Percentiles rank a stretch among this genome's conserved stretches.
Conservation (phyloP, 1,140 invertebrate genomes). For the Coenobita brevimanus region DNA sequence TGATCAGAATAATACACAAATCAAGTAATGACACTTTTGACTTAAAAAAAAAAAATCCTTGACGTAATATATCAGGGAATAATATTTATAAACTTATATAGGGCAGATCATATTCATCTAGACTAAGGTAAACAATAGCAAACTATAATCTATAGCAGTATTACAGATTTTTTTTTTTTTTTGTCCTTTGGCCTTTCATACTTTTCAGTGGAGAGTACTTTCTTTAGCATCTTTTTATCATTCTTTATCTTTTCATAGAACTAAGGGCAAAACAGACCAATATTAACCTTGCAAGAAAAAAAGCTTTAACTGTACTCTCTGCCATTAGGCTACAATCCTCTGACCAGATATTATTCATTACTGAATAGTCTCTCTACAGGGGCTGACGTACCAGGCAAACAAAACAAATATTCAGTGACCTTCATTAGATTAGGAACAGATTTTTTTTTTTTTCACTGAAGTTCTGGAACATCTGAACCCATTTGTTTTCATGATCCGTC, state of each 20-base stretch:
- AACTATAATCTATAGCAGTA: neutral
- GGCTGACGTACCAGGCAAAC: constrained; percentile 13
- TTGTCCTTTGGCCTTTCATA: neutral
- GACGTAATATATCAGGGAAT: too few species aligned
- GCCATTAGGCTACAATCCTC: neutral
- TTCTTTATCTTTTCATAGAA: constrained; percentile 19
- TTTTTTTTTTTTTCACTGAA: neutral
- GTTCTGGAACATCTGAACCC: neutral
- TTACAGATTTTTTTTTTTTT: neutral
- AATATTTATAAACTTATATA: too few species aligned
- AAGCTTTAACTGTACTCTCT: neutral
- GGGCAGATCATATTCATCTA: neutral
- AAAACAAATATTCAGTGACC: too few species aligned
- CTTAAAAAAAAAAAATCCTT: too few species aligned
- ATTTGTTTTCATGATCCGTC: neutral
- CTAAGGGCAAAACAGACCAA: neutral
- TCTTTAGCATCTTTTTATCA: neutral
- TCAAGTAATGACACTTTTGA: too few species aligned
- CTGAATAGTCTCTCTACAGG: constrained; percentile 10
- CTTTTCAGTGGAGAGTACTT: constrained; percentile 3
- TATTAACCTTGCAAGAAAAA: constrained; percentile 6
- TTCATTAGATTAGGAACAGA: neutral
- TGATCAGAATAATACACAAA: too few species aligned
- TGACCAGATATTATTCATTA: constrained; percentile 18
- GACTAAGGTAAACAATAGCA: neutral